A percentile compares a stretch with the other conserved stretches of the same genome.
Conservation (phyloP, 2,113 vertebrate species). For the Aspiorhynchus laticeps region DNA sequence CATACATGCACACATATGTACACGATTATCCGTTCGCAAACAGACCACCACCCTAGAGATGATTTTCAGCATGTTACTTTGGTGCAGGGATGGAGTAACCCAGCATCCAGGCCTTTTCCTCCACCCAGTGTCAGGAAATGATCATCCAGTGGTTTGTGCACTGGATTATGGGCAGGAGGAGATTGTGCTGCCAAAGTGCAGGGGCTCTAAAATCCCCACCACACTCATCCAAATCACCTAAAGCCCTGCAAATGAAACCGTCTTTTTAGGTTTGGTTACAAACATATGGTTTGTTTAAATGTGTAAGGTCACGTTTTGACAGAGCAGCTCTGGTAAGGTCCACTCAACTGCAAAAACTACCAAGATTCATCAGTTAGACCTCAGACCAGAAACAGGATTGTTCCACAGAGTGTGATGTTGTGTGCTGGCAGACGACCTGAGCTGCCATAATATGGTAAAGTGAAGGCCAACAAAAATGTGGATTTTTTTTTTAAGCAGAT, state of each 20-base stretch:
- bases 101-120: conserved; percentile 49
- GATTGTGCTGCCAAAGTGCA: conserved; percentile 59
- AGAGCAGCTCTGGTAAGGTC: neutral
- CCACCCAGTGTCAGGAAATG: conserved; percentile 62
- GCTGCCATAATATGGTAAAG: neutral
- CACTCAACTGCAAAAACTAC: neutral
- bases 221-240: conserved; percentile 52
- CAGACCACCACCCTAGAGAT: conserved; percentile 48
- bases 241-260: conserved; percentile 47
- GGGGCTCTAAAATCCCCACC: conserved; percentile 62
- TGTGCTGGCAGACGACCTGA: neutral
- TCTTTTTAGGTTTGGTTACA: conserved; percentile 59
- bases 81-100: conserved; percentile 57
- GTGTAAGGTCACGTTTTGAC: neutral
- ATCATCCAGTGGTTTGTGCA: conserved; percentile 62
- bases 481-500: no score
- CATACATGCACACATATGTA: conserved; percentile 34
- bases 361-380: neutral
- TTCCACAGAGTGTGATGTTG: neutral
- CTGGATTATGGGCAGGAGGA: conserved; percentile 69
- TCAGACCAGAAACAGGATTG: neutral
- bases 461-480: neutral
- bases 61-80: conserved; percentile 52
- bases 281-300: conserved; percentile 23
- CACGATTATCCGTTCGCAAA: conserved; percentile 1